These are phyloP conservation scores for Drosophila tristis DNA, from an alignment of 1,140 invertebrate genomes.

Conservation along the genomic window DNA sequence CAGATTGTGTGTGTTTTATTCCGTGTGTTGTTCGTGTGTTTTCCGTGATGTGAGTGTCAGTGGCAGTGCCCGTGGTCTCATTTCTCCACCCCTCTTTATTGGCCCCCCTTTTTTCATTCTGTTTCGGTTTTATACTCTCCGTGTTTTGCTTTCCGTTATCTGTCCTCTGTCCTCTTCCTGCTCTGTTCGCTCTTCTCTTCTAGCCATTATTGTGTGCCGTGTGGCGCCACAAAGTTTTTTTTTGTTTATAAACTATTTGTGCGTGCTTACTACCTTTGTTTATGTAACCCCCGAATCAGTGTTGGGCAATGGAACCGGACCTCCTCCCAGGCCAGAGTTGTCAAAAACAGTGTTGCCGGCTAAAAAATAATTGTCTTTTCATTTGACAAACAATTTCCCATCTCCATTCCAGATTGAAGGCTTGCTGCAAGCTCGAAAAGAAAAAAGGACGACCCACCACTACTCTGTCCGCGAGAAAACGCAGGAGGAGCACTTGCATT, in stretches of 20 bases:
- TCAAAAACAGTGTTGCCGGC: constrained; percentile 41
- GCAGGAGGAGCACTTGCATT: no score
- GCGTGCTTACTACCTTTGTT: constrained; percentile 19
- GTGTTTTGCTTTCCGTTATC: constrained; percentile 34
- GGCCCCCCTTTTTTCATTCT: constrained; percentile 2
- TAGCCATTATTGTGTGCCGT: background rate
- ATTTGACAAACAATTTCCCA: background rate
- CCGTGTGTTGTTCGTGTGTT: constrained; percentile 17
- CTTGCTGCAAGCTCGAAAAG: no score
- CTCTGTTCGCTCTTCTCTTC: constrained; percentile 1
- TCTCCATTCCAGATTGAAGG: background rate
- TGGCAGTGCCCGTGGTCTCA: no score
- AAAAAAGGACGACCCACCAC: no score
- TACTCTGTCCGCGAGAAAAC: no score
- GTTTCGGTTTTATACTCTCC: constrained; percentile 21
- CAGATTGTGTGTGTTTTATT: constrained; percentile 39
- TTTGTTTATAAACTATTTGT: no score
- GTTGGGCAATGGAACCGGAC: constrained; percentile 35
- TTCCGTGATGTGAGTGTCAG: background rate
- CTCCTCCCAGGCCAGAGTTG: constrained; percentile 26
- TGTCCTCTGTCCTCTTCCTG: background rate
- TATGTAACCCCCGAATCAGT: constrained; percentile 38
- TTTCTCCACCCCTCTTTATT: background rate
- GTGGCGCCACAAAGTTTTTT: no score
- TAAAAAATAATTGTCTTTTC: background rate